phyloP scores from a whole-genome alignment of 2,888 invertebrate genomes.

The Linyphia triangularis region DNA sequence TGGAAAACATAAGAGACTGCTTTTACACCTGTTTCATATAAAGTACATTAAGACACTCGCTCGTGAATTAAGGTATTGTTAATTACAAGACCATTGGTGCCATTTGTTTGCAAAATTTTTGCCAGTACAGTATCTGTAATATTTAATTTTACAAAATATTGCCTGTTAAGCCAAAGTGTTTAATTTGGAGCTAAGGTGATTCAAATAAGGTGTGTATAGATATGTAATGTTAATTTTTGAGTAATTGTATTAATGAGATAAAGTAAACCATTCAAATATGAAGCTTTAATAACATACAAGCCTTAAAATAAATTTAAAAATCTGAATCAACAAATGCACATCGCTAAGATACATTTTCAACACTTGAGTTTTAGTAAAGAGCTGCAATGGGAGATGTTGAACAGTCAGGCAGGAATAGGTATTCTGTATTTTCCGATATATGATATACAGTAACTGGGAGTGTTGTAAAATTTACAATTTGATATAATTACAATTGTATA shows the following conservation, averaged over 20 bases:
- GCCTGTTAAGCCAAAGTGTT: too few relatives aligned
- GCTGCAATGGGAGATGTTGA: slow-evolving; percentile 26
- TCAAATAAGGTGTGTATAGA: neutral
- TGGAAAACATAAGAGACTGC: too few relatives aligned
- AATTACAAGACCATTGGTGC: too few relatives aligned
- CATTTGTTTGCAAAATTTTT: too few relatives aligned
- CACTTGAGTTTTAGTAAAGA: slow-evolving; percentile 22
- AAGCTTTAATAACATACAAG: slow-evolving; percentile 55
- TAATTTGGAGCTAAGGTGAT: neutral
- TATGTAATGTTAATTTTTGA: neutral
- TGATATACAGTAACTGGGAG: slow-evolving; percentile 25
- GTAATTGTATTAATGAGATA: neutral
- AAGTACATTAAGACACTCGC: too few relatives aligned
- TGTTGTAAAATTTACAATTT: slow-evolving; percentile 27
- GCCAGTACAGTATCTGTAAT: too few relatives aligned
- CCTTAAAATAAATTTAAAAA: slow-evolving; percentile 30
- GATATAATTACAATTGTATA: slow-evolving; percentile 37
- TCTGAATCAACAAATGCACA: slow-evolving; percentile 35
- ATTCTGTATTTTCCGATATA: slow-evolving; percentile 12
- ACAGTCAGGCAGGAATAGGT: slow-evolving; percentile 38
- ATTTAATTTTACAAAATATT: too few relatives aligned
- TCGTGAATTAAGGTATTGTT: too few relatives aligned
- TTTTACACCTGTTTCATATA: too few relatives aligned
- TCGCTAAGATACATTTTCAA: slow-evolving; percentile 8
- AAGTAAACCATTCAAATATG: slow-evolving; percentile 10